Evolutionary conservation across 2,888 invertebrate species (phyloP), one percentile per base, ranked within the genome.

Genomic region (Drosophila cracens): DNA sequence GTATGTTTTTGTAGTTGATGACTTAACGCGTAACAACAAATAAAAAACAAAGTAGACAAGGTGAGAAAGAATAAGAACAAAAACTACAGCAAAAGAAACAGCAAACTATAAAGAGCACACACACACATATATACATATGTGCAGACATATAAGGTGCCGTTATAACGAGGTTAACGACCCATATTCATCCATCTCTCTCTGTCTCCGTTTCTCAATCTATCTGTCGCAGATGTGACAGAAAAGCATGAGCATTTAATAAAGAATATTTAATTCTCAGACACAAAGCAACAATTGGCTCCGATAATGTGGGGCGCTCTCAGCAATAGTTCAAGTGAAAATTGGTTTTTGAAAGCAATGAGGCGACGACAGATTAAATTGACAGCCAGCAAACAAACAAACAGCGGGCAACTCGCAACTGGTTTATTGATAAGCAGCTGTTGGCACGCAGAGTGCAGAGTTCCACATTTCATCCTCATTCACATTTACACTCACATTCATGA

Each of bases 121-220:
- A 36, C 25, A 48, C 8, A 25, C 1, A 4, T 25, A 16, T 16
- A 60, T 38, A 46, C 31, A 51, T 34, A 46, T 51, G 53, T 38
- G 38, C n/a, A 60, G 59, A 71, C 71, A 68, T 73, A 86, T 79
- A 67, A 82, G 83, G 83, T 90, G 83, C 91, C 91, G 91, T 91
- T 91, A 91, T 86, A 87, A 83, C 83, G 88, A 91, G 91, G 91
- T 90, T 84, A 83, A 90, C 87, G 91, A 90, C 91, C 91, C 66
- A 91, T 82, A 86, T 80, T 76, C 68, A 68, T 76, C 79, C 66
- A 36, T 65, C 67, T 70, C 71, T 62, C 56, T 36, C 56, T 52
- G 63, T 54, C 57, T 52, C 29, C 16, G 25, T 46, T 46, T 56
- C 40, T 21, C 29, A 43, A 54, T 56, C 62, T 48, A 27, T 36